A percentile compares a stretch with the other conserved stretches of the same genome.
These are phyloP conservation scores for Sphaerophoria taeniata DNA, from an alignment of 2,888 invertebrate genomes.

Conservation along the genomic window DNA sequence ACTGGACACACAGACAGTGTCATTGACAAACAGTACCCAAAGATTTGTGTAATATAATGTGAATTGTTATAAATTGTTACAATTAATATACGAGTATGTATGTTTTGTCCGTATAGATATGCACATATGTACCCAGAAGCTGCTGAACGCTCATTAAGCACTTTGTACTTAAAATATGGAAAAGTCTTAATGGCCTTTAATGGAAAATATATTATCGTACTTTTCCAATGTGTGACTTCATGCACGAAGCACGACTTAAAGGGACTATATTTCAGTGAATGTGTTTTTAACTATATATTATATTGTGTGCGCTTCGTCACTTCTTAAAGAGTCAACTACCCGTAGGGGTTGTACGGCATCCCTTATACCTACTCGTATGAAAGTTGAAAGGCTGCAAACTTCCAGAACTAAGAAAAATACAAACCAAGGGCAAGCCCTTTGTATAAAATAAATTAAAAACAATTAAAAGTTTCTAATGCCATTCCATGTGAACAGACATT, in stretches of 20 bases:
- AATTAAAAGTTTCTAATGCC: conserved; percentile 59
- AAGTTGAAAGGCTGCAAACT: conserved; percentile 16
- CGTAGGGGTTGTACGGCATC: background rate
- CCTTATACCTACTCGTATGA: conserved; percentile 1
- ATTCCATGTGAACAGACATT: conserved; percentile 26
- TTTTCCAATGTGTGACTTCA: conserved; percentile 30
- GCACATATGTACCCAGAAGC: conserved; percentile 47
- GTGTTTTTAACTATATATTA: background rate
- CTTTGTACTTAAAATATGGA: conserved; percentile 53
- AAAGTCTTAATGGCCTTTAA: conserved; percentile 72
- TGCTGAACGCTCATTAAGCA: conserved; percentile 70
- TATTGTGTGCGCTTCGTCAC: conserved; percentile 29
- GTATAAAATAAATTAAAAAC: conserved; percentile 64
- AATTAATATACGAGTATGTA: conserved; percentile 60
- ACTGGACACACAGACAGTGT: conserved; percentile 46
- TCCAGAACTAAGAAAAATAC: conserved; percentile 46
- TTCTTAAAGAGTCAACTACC: conserved; percentile 28
- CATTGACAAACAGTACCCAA: conserved; percentile 53
- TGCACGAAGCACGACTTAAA: background rate
- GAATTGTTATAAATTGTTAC: conserved; percentile 65
- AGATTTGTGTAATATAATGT: conserved; percentile 42
- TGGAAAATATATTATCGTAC: conserved; percentile 69
- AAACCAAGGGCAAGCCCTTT: conserved; percentile 58
- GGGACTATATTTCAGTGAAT: background rate
- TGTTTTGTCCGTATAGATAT: background rate